Evolutionary conservation across 2,888 invertebrate genomes (phyloP), one percentile per base, ranked within the genome.

Genomic region (Eumacrocentrus americanus): DNA sequence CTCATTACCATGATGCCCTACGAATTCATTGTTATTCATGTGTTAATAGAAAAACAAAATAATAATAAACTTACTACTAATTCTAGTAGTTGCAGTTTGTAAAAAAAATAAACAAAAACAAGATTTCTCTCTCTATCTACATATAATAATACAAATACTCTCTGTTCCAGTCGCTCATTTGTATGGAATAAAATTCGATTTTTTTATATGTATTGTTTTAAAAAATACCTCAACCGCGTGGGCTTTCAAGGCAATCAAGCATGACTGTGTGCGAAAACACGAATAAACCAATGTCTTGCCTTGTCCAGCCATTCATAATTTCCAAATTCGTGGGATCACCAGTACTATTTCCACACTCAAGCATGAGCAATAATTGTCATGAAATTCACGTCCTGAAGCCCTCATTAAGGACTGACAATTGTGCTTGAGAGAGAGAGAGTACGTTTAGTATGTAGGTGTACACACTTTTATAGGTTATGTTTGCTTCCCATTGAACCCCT

Each of bases 11-110:
- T 64, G 63, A 69, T 64, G 66, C 63, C 65, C 68, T 62, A 63
- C 53, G 42, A 65, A 50, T 51, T 18, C 18, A 50, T 23, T 44
- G 4, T 23, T 34, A 6, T 11, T 40, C 29, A 23, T 34, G 66
- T 69, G 65, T 62, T 44, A 55, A 59, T 67, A 60, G 58, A 59
- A 66, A 64, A 62, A 62, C 68, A 59, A 66, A 60, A 67, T 67
- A 2, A 42, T 3, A 42, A 16, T 9, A 18, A 42, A 35, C n/a
- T 35, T 9, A 42, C 18, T 25, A 12, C 23, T 2, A 11, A 25
- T 14, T 5, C 14, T 25, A 25, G 12, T 46, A 22, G 12, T 25
- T 12, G 23, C 14, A 23, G 7, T 23, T 23, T 12, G 5, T 1
- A n/a, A 37, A 7, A 51, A 20, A 35, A 50, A 29, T n/a, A n/a